phyloP scores from a whole-genome alignment of 2,888 invertebrate species.

The Leptinotarsa peninsularis region DNA sequence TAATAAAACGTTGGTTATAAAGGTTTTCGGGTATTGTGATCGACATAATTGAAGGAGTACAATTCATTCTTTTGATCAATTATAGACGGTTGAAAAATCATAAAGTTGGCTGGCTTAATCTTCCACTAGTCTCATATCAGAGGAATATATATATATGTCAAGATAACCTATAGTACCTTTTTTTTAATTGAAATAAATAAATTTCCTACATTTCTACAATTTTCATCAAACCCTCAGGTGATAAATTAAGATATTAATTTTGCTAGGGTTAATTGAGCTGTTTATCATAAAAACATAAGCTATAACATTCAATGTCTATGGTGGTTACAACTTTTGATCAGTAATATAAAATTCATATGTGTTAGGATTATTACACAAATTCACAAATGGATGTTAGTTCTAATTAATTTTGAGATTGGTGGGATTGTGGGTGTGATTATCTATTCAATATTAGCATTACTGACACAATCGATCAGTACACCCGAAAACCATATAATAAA shows the following conservation, averaged over 20 bases:
- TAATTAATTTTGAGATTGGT: neutral
- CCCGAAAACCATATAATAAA: conserved; percentile 14
- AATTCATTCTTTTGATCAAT: too few species aligned
- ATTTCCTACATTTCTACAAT: too few species aligned
- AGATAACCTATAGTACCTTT: neutral
- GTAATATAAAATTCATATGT: neutral
- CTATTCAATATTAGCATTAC: neutral
- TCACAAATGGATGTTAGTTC: neutral
- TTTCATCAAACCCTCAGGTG: too few species aligned
- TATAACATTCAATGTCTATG: neutral
- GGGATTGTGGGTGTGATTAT: neutral
- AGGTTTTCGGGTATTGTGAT: conserved; percentile 15
- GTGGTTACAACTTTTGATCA: neutral
- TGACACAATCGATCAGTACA: conserved; percentile 1
- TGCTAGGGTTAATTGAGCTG: neutral
- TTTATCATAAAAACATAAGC: neutral
- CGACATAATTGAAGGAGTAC: neutral
- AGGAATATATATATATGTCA: neutral
- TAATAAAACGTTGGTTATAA: conserved; percentile 17
- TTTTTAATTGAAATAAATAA: too few species aligned
- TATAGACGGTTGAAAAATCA: neutral
- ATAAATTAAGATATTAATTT: too few species aligned
- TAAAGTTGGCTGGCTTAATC: neutral
- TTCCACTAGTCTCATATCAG: neutral
- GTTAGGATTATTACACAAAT: neutral